Percentiles rank a stretch among this genome's conserved stretches.
Conservation (phyloP, 2,888 invertebrate genomes). For the Athripsodes cinereus region DNA sequence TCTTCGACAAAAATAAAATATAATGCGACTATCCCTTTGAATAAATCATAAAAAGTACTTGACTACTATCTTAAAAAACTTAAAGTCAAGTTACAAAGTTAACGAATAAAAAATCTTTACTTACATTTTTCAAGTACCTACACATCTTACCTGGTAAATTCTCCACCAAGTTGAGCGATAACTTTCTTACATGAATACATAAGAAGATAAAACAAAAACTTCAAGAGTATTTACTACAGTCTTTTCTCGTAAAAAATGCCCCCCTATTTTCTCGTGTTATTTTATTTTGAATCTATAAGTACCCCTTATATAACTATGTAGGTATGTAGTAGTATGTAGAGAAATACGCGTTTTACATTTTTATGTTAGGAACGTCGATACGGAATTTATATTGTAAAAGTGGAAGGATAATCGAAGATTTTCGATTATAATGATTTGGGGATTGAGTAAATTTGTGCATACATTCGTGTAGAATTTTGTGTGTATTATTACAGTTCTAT, state of each 20-base stretch:
- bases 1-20: no score
- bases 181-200: conserved; percentile 26
- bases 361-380: conserved; percentile 23
- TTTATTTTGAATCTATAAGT: conserved; percentile 25
- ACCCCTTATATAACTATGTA: no score
- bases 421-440: conserved; percentile 20
- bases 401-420: conserved; percentile 25
- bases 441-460: conserved; percentile 7
- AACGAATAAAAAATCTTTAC: no score
- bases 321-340: no score
- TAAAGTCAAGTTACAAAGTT: no score
- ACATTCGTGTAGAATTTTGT: no score
- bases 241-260: conserved; percentile 15
- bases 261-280: conserved; percentile 22
- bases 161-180: not conserved
- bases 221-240: not conserved
- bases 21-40: no score
- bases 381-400: conserved; percentile 25
- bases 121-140: not conserved
- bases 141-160: no score
- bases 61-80: no score
- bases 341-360: conserved; percentile 24
- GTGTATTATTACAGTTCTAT: no score
- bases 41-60: no score
- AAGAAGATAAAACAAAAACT: conserved; percentile 21